A percentile compares a stretch with the other conserved stretches of the same genome.
Conservation (phyloP, 1,140 invertebrate genomes). For the Lepidotrigona ventralis region DNA sequence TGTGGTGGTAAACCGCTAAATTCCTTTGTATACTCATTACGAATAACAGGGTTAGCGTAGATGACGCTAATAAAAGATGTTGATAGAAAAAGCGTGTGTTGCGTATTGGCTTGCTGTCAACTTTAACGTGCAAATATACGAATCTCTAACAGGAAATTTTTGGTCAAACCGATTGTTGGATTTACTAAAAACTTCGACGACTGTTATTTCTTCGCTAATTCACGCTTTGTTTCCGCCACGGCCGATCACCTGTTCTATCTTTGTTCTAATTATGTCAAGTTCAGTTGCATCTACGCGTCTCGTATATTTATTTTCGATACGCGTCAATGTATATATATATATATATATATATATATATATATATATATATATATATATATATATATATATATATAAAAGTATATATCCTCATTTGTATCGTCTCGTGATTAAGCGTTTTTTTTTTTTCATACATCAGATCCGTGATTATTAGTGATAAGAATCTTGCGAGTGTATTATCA, state of each 20-base stretch:
- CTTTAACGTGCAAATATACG: not conserved
- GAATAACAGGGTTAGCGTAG: not conserved
- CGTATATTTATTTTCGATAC: slow-evolving; percentile 15
- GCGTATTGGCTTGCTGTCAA: not conserved
- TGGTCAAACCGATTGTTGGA: no score
- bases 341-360: no score
- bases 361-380: no score
- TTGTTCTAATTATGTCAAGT: slow-evolving; percentile 30
- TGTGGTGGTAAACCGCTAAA: not conserved
- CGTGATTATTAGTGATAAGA: not conserved
- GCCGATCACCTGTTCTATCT: slow-evolving; percentile 33
- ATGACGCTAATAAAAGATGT: not conserved
- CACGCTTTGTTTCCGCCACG: slow-evolving; percentile 22
- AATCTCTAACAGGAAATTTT: not conserved
- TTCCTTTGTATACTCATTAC: not conserved
- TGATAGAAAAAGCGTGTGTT: not conserved
- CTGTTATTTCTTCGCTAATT: slow-evolving; percentile 2
- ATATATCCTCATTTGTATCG: no score
- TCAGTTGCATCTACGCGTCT: slow-evolving; percentile 5
- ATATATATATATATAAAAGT: not conserved
- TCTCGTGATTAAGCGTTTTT: not conserved
- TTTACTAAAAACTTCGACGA: not conserved
- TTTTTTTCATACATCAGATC: not conserved
- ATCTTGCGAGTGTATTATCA: no score
- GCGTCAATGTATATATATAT: not conserved